Base-by-base conservation (phyloP, 2,888 invertebrate species). In the Glaucopsyche alexis region DNA sequence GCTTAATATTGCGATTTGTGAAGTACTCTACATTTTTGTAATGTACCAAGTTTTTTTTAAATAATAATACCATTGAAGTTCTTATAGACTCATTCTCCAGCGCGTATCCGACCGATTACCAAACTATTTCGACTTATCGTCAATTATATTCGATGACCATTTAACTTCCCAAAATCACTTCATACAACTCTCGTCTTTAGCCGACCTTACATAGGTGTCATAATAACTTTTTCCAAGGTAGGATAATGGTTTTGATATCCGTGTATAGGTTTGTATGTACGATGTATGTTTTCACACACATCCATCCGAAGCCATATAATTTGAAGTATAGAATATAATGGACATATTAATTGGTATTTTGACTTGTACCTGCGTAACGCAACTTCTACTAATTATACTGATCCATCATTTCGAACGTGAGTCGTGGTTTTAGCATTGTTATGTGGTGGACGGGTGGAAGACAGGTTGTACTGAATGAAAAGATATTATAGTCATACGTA, bases 141-240 rank as follows among this genome's bases (percentile, higher is more conserved):
- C 89, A 89, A 90, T 90, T 90, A 88, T 85, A 80, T 86, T 80
- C 83, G 86, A 89, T 90, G 90, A 91, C 84, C 85, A 71, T 52
- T 71, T 69, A 45, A 71, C 55, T n/a, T 49, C 69, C 47, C 40
- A 50, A 55, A 42, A 52, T 42, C 65, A 29, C 29, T 5, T 9
- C 14, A 71, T 4, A 16, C 71, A 13, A 71, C 19, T 60, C 45
- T n/a, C 13, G 5, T 11, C 71, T 42, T 55, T 71, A 47, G 9
- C 11, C 16, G 2, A 11, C 0, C 1, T 0, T 11, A 0, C 4
- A 6, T 42, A 45, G 19, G 67, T 11, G 45, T 11, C 16, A 11
- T 67, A 16, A 29, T 29, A 29, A 29, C 29, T 3, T 29, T 9
- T 45, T 16, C 29, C 3, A 29, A 29, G 29, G 45, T 0, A 45